These are phyloP conservation scores for Drosophila tripunctata DNA, from an alignment of 2,888 invertebrate genomes.

Conservation along the genomic window DNA sequence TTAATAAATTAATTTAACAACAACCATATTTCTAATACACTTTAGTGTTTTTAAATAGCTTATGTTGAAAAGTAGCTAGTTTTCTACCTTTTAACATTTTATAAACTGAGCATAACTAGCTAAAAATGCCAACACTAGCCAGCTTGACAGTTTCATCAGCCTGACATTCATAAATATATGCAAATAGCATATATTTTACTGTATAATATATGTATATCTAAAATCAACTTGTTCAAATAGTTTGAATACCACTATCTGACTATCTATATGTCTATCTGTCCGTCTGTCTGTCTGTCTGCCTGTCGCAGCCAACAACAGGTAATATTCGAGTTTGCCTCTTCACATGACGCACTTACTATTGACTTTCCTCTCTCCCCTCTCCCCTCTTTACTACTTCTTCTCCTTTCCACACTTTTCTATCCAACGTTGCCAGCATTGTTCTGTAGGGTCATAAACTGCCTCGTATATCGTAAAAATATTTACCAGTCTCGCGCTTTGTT, in stretches of 20 bases:
- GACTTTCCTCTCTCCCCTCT: neutral
- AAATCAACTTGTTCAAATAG: slow-evolving; percentile 43
- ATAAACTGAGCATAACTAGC: too few species aligned
- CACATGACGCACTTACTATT: slow-evolving; percentile 44
- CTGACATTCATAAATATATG: slow-evolving; percentile 39
- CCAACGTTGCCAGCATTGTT: slow-evolving; percentile 5
- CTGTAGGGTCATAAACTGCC: slow-evolving; percentile 54
- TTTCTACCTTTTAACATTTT: too few species aligned
- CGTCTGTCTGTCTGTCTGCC: neutral
- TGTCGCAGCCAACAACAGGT: slow-evolving; percentile 17
- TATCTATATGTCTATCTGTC: neutral
- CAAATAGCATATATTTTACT: neutral
- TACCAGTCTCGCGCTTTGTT: slow-evolving; percentile 50
- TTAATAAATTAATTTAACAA: too few species aligned
- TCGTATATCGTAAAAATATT: slow-evolving; percentile 65
- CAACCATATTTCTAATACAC: too few species aligned
- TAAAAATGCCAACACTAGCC: too few species aligned
- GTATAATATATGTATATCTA: neutral
- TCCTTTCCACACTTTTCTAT: too few species aligned
- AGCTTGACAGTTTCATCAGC: slow-evolving; percentile 57
- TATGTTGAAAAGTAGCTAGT: too few species aligned
- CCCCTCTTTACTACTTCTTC: too few species aligned
- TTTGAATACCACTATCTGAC: slow-evolving; percentile 38
- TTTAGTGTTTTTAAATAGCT: too few species aligned
- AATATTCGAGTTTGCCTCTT: slow-evolving; percentile 29